Conservation (phyloP, 2,888 invertebrate species). For the Leucophenga maculata region DNA sequence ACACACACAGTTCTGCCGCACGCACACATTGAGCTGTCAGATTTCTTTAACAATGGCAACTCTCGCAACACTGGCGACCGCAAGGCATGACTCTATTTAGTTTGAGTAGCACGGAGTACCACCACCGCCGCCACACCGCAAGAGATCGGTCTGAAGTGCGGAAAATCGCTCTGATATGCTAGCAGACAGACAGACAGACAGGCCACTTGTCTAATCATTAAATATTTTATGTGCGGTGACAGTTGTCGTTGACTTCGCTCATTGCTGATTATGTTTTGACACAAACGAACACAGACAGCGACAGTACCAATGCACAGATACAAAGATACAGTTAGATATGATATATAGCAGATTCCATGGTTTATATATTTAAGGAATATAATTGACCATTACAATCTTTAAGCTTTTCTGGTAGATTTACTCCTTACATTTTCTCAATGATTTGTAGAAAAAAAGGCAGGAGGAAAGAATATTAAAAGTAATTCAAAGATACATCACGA, state of each 20-base stretch:
- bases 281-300: background rate
- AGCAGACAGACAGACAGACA: background rate
- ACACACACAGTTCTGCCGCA: background rate
- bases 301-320: background rate
- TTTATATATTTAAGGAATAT: no score
- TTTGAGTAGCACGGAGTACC: background rate
- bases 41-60: background rate
- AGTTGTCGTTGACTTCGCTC: constrained; percentile 18
- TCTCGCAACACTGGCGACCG: background rate
- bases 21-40: constrained; percentile 13
- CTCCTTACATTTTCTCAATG: no score
- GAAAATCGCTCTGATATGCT: background rate
- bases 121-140: background rate
- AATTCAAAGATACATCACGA: no score
- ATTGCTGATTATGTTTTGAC: constrained; percentile 22
- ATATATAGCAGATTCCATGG: no score
- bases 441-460: no score
- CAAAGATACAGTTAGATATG: background rate
- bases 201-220: constrained; percentile 25
- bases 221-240: constrained; percentile 25
- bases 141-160: background rate
- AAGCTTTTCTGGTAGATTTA: no score
- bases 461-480: no score
- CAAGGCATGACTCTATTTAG: background rate
- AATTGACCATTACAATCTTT: no score